Evolutionary conservation across 2,888 invertebrate genomes (phyloP).

Genomic region (Matsumyia berberina): DNA sequence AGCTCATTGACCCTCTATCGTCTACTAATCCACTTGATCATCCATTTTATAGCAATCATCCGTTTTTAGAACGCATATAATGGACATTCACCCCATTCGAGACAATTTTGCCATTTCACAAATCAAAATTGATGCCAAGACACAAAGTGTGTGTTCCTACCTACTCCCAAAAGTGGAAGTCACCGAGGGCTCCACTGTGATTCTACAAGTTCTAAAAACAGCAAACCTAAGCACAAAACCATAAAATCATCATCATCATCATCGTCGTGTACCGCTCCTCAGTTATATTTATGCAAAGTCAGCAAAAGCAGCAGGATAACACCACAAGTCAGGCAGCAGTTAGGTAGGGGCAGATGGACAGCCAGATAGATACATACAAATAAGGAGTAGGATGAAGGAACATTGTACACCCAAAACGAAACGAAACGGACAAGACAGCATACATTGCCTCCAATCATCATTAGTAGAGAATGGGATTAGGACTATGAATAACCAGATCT

Average conservation of each 20-base stretch:
- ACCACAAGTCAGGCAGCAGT: slow-evolving; percentile 1
- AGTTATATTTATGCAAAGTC: slow-evolving; percentile 54
- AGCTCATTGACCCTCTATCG: too few relatives aligned
- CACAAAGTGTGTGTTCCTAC: slow-evolving; percentile 16
- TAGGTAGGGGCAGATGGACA: slow-evolving; percentile 49
- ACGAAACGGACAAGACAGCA: slow-evolving; percentile 73
- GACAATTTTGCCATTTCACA: slow-evolving; percentile 18
- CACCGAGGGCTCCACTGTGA: slow-evolving; percentile 35
- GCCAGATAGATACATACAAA: slow-evolving; percentile 58
- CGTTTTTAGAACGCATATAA: neutral
- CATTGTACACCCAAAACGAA: slow-evolving; percentile 46
- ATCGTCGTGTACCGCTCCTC: slow-evolving; percentile 38
- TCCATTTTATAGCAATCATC: neutral
- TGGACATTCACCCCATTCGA: neutral
- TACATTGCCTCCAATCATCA: slow-evolving; percentile 76
- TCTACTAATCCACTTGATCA: neutral
- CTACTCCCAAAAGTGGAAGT: slow-evolving; percentile 39
- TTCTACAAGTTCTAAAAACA: slow-evolving; percentile 20
- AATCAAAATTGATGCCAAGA: slow-evolving; percentile 57
- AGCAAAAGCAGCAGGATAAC: slow-evolving; percentile 54
- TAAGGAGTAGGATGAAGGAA: slow-evolving; percentile 69
- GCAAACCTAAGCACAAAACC: slow-evolving; percentile 60
- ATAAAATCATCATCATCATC: slow-evolving; percentile 68
- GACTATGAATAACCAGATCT: slow-evolving; percentile 75
- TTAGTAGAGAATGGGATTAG: slow-evolving; percentile 73